Evolutionary conservation across 2,113 vertebrate genomes (phyloP), one percentile per base, ranked within the genome.

Genomic region (Crotalus horridus): DNA sequence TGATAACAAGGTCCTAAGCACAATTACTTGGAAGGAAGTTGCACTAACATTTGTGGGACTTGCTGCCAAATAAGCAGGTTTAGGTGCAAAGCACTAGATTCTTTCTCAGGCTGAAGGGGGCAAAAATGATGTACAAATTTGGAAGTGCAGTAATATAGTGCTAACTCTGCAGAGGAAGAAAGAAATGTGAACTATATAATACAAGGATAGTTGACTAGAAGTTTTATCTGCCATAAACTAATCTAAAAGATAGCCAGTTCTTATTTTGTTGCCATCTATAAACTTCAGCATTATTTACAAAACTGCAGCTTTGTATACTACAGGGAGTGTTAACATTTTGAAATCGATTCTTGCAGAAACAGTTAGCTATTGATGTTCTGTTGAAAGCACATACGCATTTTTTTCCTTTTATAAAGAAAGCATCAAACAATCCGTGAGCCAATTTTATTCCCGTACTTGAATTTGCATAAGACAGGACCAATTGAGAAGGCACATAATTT

Each of bases 371-470:
- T 92, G 92, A 93, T 46, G 23, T 86, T 94, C 29, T 39, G 0
- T 81, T 95, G 64, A 59, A 91, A 92, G 58, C 88, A 94, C 87
- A 33, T 92, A 89, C 92, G 93, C 7, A 92, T 93, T 96, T 95
- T 85, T 69, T 81, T 21, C 20, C 69, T 81, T 43, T 81, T 89
- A 95, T 94, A 85, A 61, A 1, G 85, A 43, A 91, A 51, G 54
- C 10, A 93, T 92, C 93, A 90, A 56, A 56, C 23, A 56, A 64
- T 89, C 33, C 53, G 23, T 48, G 55, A 53, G n/a, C 39, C 74
- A 85, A 10, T 51, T 90, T 89, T 33, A 54, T 86, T 26, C 74
- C 59, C 74, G 43, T 87, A 86, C 89, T 95, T 94, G 92, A 69
- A 91, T 90, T 90, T 89, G 21, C 86, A 93, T 59, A 91, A 43